Evolutionary conservation across 2,888 invertebrate genomes (phyloP).

Genomic region (Vannuccia rotundouncinata): DNA sequence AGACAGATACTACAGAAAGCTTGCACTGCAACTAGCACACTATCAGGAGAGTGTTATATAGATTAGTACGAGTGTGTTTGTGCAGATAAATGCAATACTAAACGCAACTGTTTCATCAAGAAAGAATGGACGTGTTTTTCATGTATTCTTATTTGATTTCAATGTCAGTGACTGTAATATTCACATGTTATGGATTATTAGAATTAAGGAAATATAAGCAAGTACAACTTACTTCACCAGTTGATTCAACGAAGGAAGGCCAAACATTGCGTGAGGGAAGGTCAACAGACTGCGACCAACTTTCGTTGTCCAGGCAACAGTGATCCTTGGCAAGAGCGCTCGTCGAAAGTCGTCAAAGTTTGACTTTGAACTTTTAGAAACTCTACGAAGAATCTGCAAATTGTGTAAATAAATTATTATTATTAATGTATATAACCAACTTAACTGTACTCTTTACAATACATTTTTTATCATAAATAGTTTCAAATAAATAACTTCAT

Average conservation of each 20-base stretch:
- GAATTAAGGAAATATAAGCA: background rate
- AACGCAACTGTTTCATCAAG: too few relatives aligned
- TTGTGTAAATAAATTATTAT: background rate
- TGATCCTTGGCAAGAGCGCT: background rate
- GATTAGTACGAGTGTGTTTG: too few relatives aligned
- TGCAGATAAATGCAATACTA: too few relatives aligned
- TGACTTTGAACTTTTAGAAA: background rate
- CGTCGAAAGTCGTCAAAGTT: background rate
- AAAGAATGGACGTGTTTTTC: background rate
- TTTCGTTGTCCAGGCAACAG: background rate
- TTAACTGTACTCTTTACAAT: too few relatives aligned
- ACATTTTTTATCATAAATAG: background rate
- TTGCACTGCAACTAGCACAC: background rate
- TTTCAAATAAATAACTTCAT: too few relatives aligned
- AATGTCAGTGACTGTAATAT: background rate
- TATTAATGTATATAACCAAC: too few relatives aligned
- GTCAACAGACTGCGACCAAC: background rate
- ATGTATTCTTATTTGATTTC: constrained; percentile 6
- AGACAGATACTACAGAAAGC: background rate
- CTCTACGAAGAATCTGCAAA: background rate
- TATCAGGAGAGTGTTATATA: too few relatives aligned
- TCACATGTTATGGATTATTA: background rate
- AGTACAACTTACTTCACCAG: background rate
- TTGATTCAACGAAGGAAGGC: background rate
- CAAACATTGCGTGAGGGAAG: constrained; percentile 4